A percentile compares a stretch with the other conserved stretches of the same genome.
phyloP scores from a whole-genome alignment of 2,888 invertebrate genomes.

The Epinotia demarniana region DNA sequence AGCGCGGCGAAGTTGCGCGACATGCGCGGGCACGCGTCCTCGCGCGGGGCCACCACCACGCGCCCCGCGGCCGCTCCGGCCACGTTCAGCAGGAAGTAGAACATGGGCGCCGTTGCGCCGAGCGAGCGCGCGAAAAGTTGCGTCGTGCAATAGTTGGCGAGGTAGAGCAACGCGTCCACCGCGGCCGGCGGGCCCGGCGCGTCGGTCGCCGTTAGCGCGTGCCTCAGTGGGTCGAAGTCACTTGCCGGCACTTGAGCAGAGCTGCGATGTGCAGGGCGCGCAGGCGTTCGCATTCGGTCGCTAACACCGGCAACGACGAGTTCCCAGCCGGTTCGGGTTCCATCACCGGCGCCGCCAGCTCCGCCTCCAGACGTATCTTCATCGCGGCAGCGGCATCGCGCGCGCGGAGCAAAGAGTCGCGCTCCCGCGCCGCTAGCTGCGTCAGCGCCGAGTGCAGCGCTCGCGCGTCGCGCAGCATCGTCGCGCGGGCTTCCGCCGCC shows the following conservation, averaged over 20 bases:
- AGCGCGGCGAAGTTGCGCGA: constrained; percentile 13
- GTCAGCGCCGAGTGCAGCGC: background rate
- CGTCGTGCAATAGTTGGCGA: constrained; percentile 9
- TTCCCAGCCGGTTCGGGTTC: background rate
- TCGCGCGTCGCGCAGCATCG: constrained; percentile 5
- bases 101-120: background rate
- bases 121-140: constrained; percentile 5
- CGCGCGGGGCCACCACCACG: constrained; percentile 6
- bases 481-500: background rate
- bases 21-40: constrained; percentile 20
- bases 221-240: constrained; percentile 3
- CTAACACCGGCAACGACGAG: background rate
- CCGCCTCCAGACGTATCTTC: background rate
- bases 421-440: constrained; percentile 3
- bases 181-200: background rate
- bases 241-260: constrained; percentile 10
- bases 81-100: constrained; percentile 8
- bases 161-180: background rate
- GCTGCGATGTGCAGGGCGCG: background rate
- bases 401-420: constrained; percentile 1
- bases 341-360: constrained; percentile 1
- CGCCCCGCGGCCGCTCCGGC: background rate
- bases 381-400: constrained; percentile 1
- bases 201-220: background rate
- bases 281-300: constrained; percentile 9